Conservation (phyloP, 2,113 vertebrate genomes). For the Epinephelus lanceolatus region DNA sequence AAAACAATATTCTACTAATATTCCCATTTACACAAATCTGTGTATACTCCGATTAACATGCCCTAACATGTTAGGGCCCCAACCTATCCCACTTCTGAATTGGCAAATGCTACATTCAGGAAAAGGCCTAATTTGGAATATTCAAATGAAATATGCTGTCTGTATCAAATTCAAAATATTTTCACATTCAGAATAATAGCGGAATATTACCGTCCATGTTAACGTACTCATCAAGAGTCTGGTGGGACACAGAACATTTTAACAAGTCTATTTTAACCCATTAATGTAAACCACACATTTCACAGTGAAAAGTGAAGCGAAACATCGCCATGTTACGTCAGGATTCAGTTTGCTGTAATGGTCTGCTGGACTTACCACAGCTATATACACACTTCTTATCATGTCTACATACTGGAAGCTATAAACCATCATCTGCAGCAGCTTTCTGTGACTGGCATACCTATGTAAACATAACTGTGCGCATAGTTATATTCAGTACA, state of each 20-base stretch:
- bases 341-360: not conserved
- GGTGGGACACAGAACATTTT: not conserved
- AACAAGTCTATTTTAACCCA: not conserved
- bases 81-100: too few relatives aligned
- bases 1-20: too few relatives aligned
- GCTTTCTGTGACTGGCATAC: constrained; percentile 7
- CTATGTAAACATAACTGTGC: not conserved
- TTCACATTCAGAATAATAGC: too few relatives aligned
- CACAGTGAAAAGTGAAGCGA: not conserved
- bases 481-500: not conserved
- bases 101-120: too few relatives aligned
- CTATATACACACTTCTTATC: not conserved
- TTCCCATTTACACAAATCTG: too few relatives aligned
- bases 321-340: not conserved
- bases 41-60: too few relatives aligned
- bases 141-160: too few relatives aligned
- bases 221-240: not conserved
- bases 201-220: too few relatives aligned
- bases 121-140: too few relatives aligned
- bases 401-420: not conserved
- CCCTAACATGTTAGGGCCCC: too few relatives aligned
- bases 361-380: not conserved
- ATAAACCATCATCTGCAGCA: not conserved
- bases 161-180: too few relatives aligned
- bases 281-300: not conserved